These are phyloP conservation scores for Triplophysa yarkandensis DNA, from an alignment of 2,797 vertebrate species.

Conservation along the genomic window DNA sequence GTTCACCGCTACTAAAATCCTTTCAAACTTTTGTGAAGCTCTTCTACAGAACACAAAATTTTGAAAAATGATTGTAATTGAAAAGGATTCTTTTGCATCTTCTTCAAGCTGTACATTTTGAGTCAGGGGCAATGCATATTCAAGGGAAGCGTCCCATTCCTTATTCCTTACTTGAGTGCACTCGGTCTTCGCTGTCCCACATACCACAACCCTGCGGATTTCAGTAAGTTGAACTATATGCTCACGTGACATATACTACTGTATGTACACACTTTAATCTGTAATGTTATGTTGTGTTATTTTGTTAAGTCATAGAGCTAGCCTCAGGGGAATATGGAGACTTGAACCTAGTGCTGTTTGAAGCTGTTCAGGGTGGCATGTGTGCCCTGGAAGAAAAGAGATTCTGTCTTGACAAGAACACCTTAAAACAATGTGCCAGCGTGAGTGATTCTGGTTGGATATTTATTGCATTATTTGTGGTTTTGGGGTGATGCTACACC, in stretches of 20 bases:
- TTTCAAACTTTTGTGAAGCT: too few relatives aligned
- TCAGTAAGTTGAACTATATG: constrained; percentile 75
- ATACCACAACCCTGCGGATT: constrained; percentile 95
- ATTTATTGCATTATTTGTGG: too few relatives aligned
- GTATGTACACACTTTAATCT: background rate
- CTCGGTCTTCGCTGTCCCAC: constrained; percentile 90
- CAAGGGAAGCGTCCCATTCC: constrained; percentile 86
- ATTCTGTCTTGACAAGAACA: constrained; percentile 72
- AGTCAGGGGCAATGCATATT: constrained; percentile 97
- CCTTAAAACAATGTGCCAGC: constrained; percentile 59
- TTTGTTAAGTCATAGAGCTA: constrained; percentile 83
- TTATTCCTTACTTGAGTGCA: constrained; percentile 91
- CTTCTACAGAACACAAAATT: too few relatives aligned
- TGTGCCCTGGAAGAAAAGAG: constrained; percentile 83
- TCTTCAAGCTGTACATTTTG: constrained; percentile 89
- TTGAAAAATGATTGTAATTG: too few relatives aligned
- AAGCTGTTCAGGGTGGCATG: constrained; percentile 86
- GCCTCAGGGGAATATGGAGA: constrained; percentile 96
- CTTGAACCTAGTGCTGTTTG: constrained; percentile 89
- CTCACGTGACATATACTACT: background rate
- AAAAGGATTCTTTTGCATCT: constrained; percentile 25
- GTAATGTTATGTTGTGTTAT: constrained; percentile 5
- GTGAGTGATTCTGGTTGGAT: constrained; percentile 57
- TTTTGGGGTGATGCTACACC: too few relatives aligned
- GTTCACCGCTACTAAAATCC: too few relatives aligned